phyloP scores from a whole-genome alignment of 2,797 vertebrate genomes.

The Chaunax sp. region DNA sequence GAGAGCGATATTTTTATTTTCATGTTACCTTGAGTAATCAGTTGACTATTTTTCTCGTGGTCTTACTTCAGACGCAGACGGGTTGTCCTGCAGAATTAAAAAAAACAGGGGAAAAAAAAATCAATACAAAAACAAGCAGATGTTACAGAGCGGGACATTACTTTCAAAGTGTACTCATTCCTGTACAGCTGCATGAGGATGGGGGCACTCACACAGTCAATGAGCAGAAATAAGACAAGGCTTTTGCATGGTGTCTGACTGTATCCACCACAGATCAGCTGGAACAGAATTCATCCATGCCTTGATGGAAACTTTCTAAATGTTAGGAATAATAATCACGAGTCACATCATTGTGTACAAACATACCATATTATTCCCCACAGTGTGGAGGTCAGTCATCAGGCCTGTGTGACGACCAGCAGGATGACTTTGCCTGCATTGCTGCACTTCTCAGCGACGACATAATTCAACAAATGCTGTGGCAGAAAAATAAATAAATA shows the following conservation, averaged over 20 bases:
- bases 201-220: constrained; percentile 18
- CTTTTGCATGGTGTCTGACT: constrained; percentile 88
- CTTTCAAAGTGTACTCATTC: constrained; percentile 60
- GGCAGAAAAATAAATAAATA: neutral
- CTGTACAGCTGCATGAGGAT: constrained; percentile 36
- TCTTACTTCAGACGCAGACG: neutral
- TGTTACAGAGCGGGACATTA: neutral
- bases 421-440: constrained; percentile 74
- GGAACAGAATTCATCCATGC: constrained; percentile 86
- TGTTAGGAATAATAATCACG: neutral
- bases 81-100: constrained; percentile 7
- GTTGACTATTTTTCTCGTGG: neutral
- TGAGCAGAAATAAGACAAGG: constrained; percentile 53
- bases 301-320: neutral
- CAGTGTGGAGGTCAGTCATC: constrained; percentile 85
- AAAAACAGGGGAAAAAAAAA: neutral
- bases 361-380: constrained; percentile 86
- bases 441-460: constrained; percentile 72
- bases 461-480: constrained; percentile 78
- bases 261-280: constrained; percentile 66
- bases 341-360: neutral
- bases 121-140: neutral
- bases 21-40: neutral
- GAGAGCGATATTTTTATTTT: neutral
- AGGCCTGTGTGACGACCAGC: constrained; percentile 79